Evolutionary conservation across 2,888 invertebrate genomes (phyloP), one percentile per base, ranked within the genome.

Genomic region (Cephus pulcher): DNA sequence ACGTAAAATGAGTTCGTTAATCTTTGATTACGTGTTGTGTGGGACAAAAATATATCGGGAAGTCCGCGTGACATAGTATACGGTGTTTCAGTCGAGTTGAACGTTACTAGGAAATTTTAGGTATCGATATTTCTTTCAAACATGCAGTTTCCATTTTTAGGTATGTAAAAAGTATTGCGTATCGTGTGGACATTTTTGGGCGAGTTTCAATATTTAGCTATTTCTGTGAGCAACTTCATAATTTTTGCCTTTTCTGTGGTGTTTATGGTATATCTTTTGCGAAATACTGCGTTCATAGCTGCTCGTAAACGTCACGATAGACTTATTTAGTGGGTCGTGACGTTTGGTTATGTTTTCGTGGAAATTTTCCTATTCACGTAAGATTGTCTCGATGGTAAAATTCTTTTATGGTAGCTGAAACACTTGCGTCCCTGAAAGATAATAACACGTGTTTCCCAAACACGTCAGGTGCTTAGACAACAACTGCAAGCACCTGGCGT

Each of bases 361-460:
- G 56, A 23, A 56, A 23, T 23, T 56, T 23, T 56, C 56, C 15
- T 56, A 15, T 56, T 15, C 15, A 56, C 23, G 56, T 56, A 9
- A 56, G 9, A 9, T 40, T 12, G 40, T 40, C 15, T 23, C 23
- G 23, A 23, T 56, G 6, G 56, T 56, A 56, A 23, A 56, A 23
- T 23, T 56, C 56, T 56, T 56, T 23, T 23, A 9, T 56, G 1
- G 23, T 23, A 56, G 9, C 56, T 56, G 56, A 56, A 9, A 71
- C 71, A 71, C 71, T 32, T 71, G 71, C 71, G 71, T 71, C 71
- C 71, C 71, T 34, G 71, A 71, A 34, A 71, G 71, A 71, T 71
- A 71, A 71, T 32, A 4, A 71, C 71, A 34, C 71, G 71, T 71
- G 71, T 71, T 71, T 71, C 9, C 32, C 32, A 71, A 71, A 71